phyloP scores from a whole-genome alignment of 2,888 invertebrate genomes.

The Nomada fabriciana region DNA sequence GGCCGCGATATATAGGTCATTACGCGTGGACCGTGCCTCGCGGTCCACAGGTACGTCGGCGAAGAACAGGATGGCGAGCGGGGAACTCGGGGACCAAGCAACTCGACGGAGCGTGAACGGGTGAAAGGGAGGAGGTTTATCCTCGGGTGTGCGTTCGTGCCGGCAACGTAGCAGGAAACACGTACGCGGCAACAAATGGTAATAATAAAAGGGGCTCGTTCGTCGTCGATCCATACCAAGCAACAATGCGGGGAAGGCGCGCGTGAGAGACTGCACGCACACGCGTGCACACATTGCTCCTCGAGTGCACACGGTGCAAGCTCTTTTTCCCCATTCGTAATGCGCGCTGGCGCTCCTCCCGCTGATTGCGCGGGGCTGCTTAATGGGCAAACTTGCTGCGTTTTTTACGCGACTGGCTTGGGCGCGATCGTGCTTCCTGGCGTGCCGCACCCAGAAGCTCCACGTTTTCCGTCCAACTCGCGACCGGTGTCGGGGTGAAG shows the following conservation, averaged over 20 bases:
- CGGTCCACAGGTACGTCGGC: slow-evolving; percentile 15
- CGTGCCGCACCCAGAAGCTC: neutral
- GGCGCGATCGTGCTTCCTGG: slow-evolving; percentile 24
- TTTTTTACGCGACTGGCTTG: slow-evolving; percentile 18
- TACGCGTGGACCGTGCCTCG: slow-evolving; percentile 48
- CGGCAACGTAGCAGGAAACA: slow-evolving; percentile 75
- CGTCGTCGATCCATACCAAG: slow-evolving; percentile 72
- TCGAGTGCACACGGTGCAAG: slow-evolving; percentile 43
- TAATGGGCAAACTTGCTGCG: slow-evolving; percentile 55
- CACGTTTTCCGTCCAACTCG: slow-evolving; percentile 10
- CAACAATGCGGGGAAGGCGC: slow-evolving; percentile 72
- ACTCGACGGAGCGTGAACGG: slow-evolving; percentile 9
- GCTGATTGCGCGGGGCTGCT: slow-evolving; percentile 40
- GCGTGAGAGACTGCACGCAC: slow-evolving; percentile 53
- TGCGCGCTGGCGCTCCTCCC: slow-evolving; percentile 12
- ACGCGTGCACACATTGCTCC: slow-evolving; percentile 31
- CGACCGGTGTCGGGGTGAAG: no score
- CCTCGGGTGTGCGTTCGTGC: slow-evolving; percentile 57
- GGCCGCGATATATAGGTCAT: slow-evolving; percentile 49
- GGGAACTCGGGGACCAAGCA: slow-evolving; percentile 37
- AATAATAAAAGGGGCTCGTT: slow-evolving; percentile 76
- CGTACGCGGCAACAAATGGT: slow-evolving; percentile 76
- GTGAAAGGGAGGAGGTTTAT: slow-evolving; percentile 29
- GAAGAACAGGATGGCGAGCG: slow-evolving; percentile 41
- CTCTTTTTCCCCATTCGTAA: slow-evolving; percentile 18